Base-by-base conservation (phyloP, 2,113 vertebrate genomes). In the Carollia perspicillata region DNA sequence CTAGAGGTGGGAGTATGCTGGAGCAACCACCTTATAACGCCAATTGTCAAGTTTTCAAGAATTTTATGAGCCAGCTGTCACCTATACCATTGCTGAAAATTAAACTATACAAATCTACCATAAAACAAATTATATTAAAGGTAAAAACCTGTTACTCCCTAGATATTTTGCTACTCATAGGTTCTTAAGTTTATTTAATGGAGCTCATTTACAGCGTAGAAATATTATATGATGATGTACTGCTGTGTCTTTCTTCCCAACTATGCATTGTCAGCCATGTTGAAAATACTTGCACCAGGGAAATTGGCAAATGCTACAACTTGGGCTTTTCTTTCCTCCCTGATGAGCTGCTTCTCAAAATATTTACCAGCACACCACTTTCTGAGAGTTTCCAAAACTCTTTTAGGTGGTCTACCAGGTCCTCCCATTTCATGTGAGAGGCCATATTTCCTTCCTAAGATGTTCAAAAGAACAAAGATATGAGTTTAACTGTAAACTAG, bases 31-130 rank as follows among this genome's bases (percentile, higher is more conserved):
- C 42, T 78, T 30, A 30, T 5, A 51, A 33, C 37, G 35, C 13
- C 7, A 71, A 22, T 0, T 22, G 28, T 37, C 20, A n/a, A 47
- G 8, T 55, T 69, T 69, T 37, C 20, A 47, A 91, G 58, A 84
- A 77, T 66, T 80, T 63, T 55, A 30, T 37, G 8, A 53, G 4
- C 8, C 33, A 30, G 23, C 49, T 72, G 0, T 94, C 44, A 95
- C 93, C 30, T 89, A 83, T 22, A 79, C 23, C 35, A 51, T 81
- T 47, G 80, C 18, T 85, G 33, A 86, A 95, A 77, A 55, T 28
- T 72, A 77, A 58, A 68, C 85, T 26, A 33, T 78, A 85, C 84
- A 86, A 84, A 47, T 8, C n/a, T 86, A 66, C 1, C 49, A 23
- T 65, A 74, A 93, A 55, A 68, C 2, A 72, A 51, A 35, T 81